These are phyloP conservation scores for Xiphias gladius DNA, from an alignment of 2,113 vertebrate genomes.

Conservation along the genomic window DNA sequence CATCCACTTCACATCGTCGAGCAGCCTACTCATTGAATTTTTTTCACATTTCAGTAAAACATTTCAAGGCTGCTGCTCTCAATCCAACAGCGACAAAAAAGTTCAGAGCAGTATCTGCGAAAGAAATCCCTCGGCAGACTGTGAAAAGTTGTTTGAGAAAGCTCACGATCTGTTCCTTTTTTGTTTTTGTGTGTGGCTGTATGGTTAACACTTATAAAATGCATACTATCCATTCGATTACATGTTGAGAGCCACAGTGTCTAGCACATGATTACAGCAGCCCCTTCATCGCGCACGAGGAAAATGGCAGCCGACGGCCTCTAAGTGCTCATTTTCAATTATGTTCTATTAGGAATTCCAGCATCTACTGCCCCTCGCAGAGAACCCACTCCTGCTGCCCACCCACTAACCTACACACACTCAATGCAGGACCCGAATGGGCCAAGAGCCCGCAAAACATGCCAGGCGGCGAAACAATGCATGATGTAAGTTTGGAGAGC, in stretches of 20 bases:
- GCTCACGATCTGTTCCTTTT: neutral
- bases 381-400: constrained; percentile 76
- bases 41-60: constrained; percentile 59
- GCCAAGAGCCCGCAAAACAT: constrained; percentile 67
- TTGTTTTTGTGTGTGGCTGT: neutral
- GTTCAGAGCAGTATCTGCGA: neutral
- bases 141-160: constrained; percentile 2
- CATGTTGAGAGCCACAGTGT: constrained; percentile 45
- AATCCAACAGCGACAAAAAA: constrained; percentile 22
- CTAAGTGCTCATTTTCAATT: constrained; percentile 80
- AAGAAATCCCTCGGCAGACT: neutral
- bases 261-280: constrained; percentile 69
- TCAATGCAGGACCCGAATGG: constrained; percentile 62
- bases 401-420: constrained; percentile 77
- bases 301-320: constrained; percentile 58
- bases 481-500: constrained; percentile 76
- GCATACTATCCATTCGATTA: constrained; percentile 18
- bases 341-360: constrained; percentile 79
- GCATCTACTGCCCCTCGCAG: constrained; percentile 60
- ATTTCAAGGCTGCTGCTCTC: constrained; percentile 57
- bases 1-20: constrained; percentile 47
- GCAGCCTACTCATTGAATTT: constrained; percentile 31
- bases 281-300: constrained; percentile 29
- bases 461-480: constrained; percentile 64
- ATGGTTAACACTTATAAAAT: constrained; percentile 20